Evolutionary conservation across 1,140 invertebrate genomes (phyloP), one percentile per base, ranked within the genome.

Genomic region (Mycetomoellerius zeteki): DNA sequence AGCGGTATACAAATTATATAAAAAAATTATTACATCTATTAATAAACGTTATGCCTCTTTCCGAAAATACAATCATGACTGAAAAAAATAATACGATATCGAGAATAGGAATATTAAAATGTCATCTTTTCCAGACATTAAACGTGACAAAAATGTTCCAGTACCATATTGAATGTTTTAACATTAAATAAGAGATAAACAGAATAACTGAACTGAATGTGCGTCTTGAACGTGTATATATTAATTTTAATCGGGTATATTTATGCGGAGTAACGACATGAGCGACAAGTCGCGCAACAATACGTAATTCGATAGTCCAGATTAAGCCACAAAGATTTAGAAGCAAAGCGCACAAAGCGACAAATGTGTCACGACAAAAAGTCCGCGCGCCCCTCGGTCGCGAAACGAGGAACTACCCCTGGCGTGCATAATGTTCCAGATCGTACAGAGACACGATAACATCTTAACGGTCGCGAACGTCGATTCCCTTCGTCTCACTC

Each of bases 371-470:
- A 52, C 30, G 78, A 84, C 76, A 80, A 86, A 86, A 86, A 86
- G 47, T 72, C n/a, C 77, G 43, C 65, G 78, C 72, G 72, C 71
- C 82, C 82, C 80, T 82, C 24, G 52, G 24, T 60, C 60, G 73
- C 71, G 67, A 54, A 52, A 60, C 75, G 43, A 86, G 52, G 37
- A 43, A 89, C 56, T 78, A 85, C 86, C 81, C 89, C 77, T 82
- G 82, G 43, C 58, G 81, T 43, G 88, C 75, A 90, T 90, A 90
- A 90, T 88, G 86, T 24, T 73, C 67, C 54, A 78, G 88, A 90
- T 91, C 73, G 81, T 82, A 88, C 76, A 54, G 37, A 86, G 87
- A 88, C 81, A 88, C 90, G 90, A 91, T 91, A 90, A 91, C 82
- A 91, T 91, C 89, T 91, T 50, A 90, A 90, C 89, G 87, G 90